Evolutionary conservation across 37 sponge, comb jelly and placozoan genomes (phyloP), one percentile per base, ranked within the genome.

Genomic region (Beroe forskalii): DNA sequence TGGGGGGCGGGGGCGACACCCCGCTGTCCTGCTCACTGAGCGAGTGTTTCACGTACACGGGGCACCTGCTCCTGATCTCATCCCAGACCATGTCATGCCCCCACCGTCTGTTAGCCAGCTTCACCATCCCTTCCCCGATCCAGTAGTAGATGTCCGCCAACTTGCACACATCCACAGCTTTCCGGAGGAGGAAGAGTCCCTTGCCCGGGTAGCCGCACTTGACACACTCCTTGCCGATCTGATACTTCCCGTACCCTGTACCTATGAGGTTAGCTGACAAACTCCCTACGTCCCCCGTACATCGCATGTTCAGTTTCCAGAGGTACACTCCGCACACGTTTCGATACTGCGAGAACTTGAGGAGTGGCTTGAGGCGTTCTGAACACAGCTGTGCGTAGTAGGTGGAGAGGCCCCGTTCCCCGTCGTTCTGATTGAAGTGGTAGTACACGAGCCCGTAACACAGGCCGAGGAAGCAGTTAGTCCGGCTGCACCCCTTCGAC

Each of bases 271-370:
- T 25, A 38, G n/a, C 48, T 44, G 86, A 37, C 30, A 80, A 8
- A 23, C 48, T 25, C 24, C 14, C 28, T 23, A 64, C 66, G 22
- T 8, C 28, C 27, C 37, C 86, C 4, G 72, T 42, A 4, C 14
- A 20, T 43, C 86, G 12, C 24, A 80, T 25, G 20, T 80, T 4
- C 25, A 80, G 23, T 37, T 80, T 80, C 86, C 86, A 80, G 14
- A 80, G 86, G 27, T 80, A 80, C 86, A 80, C 44, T 80, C 55
- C 44, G 86, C 86, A 80, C 9, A 80, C 86, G 86, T 41, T 80
- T 43, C 86, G 28, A 27, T 80, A 80, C n/a, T 80, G 86, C 2
- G 43, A 23, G 8, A 44, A 4, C 31, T 43, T 80, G 44, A 80
- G 86, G 4, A 80, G 86, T 9, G 86, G 55, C 19, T 32, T 80